phyloP scores from a whole-genome alignment of 1,140 invertebrate genomes.

The Oryctes rhinoceros region DNA sequence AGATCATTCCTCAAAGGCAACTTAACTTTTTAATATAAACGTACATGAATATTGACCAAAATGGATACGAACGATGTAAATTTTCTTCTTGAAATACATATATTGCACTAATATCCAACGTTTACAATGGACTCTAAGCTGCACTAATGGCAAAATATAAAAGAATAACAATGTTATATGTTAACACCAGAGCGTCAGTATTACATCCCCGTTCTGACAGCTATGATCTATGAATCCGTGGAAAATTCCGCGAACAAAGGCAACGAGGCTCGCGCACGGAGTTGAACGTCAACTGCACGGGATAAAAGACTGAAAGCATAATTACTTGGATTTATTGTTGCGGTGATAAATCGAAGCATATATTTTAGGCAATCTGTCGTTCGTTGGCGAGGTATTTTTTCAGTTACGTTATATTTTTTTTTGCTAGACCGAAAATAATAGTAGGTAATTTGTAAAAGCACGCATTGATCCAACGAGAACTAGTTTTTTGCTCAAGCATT shows the following conservation, averaged over 20 bases:
- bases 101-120: too few relatives aligned
- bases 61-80: too few relatives aligned
- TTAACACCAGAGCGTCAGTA: background rate
- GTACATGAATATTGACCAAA: too few relatives aligned
- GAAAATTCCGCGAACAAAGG: background rate
- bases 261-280: background rate
- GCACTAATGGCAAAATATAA: background rate
- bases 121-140: background rate
- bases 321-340: conserved; percentile 12
- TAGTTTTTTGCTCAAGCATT: background rate
- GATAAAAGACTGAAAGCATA: conserved; percentile 9
- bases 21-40: too few relatives aligned
- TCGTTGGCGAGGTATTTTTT: background rate
- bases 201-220: background rate
- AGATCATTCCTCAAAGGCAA: too few relatives aligned
- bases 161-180: conserved; percentile 11
- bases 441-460: background rate
- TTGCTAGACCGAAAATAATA: background rate
- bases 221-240: background rate
- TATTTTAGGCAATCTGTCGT: background rate
- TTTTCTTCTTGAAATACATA: too few relatives aligned
- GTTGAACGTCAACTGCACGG: background rate
- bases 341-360: background rate
- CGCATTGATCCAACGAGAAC: background rate
- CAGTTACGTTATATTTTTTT: background rate